Evolutionary conservation across 2,797 vertebrate species (phyloP).

Genomic region (Cuculus canorus): DNA sequence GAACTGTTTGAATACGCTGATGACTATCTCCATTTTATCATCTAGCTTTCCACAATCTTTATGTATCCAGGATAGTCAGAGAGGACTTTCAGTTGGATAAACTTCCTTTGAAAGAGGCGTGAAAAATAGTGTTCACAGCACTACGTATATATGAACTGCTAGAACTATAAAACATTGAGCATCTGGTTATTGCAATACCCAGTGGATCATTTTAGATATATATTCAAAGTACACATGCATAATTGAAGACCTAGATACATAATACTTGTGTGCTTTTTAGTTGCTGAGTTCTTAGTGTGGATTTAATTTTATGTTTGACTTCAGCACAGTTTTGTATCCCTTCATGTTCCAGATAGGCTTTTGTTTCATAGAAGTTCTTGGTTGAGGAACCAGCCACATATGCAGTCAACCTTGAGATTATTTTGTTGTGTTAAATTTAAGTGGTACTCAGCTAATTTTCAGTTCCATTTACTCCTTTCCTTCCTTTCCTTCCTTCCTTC

Average conservation of each 20-base stretch:
- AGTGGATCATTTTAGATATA: neutral
- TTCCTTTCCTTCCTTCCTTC: no score
- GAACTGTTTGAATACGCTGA: neutral
- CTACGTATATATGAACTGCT: neutral
- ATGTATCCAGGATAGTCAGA: neutral
- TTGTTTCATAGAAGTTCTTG: neutral
- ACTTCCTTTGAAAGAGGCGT: neutral
- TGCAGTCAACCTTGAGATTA: fast-evolving
- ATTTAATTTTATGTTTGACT: slow-evolving; percentile 27
- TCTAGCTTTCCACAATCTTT: neutral
- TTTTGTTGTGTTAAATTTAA: neutral
- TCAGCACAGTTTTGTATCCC: neutral
- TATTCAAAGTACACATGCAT: slow-evolving; percentile 24
- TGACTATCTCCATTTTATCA: neutral
- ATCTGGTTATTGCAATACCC: slow-evolving; percentile 20
- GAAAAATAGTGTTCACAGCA: neutral
- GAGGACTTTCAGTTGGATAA: neutral
- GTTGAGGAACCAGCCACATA: neutral
- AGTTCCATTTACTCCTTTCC: neutral
- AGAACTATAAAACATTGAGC: slow-evolving; percentile 12
- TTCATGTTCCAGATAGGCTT: neutral
- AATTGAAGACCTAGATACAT: neutral
- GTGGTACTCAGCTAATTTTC: neutral
- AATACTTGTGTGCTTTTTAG: neutral
- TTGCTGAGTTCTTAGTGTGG: neutral